phyloP scores from a whole-genome alignment of 2,797 vertebrate species.

The Nannoperca obscura region DNA sequence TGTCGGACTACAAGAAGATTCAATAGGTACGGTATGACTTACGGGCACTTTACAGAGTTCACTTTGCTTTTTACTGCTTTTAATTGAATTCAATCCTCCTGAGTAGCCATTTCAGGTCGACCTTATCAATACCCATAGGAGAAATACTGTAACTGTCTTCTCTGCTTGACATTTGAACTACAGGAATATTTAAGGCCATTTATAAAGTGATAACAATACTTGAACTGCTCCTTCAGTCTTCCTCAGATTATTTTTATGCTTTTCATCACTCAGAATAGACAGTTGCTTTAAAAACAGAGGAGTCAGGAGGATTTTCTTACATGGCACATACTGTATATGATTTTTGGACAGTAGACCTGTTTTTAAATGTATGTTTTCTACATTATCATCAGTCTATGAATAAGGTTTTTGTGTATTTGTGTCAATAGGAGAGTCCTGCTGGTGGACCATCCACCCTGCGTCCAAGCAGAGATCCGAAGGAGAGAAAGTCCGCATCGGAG shows the following conservation, averaged over 20 bases:
- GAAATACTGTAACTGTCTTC: slow-evolving; percentile 18
- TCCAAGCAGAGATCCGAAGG: slow-evolving; percentile 99
- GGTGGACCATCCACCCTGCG: slow-evolving; percentile 99
- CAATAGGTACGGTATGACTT: slow-evolving; percentile 86
- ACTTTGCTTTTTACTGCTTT: slow-evolving; percentile 14
- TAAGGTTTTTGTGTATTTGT: slow-evolving; percentile 14
- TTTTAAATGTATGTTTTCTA: background rate
- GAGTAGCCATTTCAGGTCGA: slow-evolving; percentile 25
- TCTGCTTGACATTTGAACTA: slow-evolving; percentile 45
- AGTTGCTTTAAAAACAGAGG: background rate
- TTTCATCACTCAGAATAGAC: slow-evolving; percentile 36
- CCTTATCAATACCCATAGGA: slow-evolving; percentile 23
- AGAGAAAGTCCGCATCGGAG: slow-evolving; percentile 98
- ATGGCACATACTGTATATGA: background rate
- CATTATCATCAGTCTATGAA: background rate
- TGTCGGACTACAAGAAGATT: slow-evolving; percentile 95
- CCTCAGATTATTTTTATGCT: slow-evolving; percentile 41
- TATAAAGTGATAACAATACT: slow-evolving; percentile 34
- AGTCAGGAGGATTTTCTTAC: slow-evolving; percentile 14
- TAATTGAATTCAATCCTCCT: slow-evolving; percentile 8
- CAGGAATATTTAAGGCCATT: slow-evolving; percentile 24
- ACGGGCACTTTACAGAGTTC: slow-evolving; percentile 11
- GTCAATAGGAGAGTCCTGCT: slow-evolving; percentile 93
- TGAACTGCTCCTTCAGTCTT: slow-evolving; percentile 35
- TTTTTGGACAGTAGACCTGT: background rate